Base-by-base conservation (phyloP, 2,797 vertebrate genomes). In the Decapterus maruadsi region DNA sequence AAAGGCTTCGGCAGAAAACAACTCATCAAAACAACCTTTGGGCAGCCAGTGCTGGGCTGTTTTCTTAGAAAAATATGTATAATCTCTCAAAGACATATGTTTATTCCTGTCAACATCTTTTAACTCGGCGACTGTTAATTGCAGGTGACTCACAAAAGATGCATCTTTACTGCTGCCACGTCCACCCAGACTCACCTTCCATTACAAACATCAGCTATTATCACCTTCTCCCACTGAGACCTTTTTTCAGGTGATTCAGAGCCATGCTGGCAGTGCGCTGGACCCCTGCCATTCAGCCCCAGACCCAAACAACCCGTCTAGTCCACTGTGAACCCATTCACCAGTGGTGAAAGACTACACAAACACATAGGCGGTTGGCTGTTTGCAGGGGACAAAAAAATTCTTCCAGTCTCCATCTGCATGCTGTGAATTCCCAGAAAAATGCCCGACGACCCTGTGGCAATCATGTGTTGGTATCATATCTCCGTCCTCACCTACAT, bases 401-500 rank as follows among this genome's bases (percentile, higher is more conserved):
- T 42, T 34, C 34, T 54, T 74, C 43, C 43, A 55, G 8, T 58
- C 7, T 51, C 45, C 55, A 63, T 34, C 60, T 17, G 60, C 20
- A 22, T 13, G 29, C 40, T 16, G n/a, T 65, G 53, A 62, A 63
- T 36, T 75, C 36, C 10, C 6, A 42, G 59, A 34, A 75, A 58
- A 68, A 60, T 8, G 4, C 45, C 20, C 4, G 2, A 43, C 12
- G 36, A 68, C 48, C 17, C 3, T 6, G 7, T 46, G 38, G 55
- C 46, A 29, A 55, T 56, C 36, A 10, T 17, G 22, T 10, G 13
- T 36, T 17, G 22, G 36, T 54, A 20, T 40, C 14, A 14, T 11
- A 50, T 43, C 53, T 81, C 36, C 26, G 26, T 26, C 26, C 97
- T 96, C 91, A 99, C 98, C 98, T 64, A 97, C 92, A 0, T 96